A percentile compares a stretch with the other conserved stretches of the same genome.
These are phyloP conservation scores for Gallinago solitaria DNA, from an alignment of 2,797 vertebrate species.

Conservation along the genomic window DNA sequence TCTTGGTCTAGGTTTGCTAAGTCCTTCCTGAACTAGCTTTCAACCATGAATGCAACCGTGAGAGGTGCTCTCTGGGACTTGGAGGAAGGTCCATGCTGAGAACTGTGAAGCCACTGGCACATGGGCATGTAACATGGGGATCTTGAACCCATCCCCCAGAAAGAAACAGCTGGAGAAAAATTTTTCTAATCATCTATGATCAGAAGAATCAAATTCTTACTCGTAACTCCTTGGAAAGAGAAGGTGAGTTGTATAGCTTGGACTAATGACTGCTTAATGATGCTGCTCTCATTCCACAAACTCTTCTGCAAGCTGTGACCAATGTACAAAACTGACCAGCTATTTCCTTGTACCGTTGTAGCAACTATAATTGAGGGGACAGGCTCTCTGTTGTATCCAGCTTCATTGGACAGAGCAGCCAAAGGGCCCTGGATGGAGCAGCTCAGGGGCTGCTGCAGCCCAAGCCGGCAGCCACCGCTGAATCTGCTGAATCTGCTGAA, in stretches of 20 bases:
- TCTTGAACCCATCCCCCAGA: not conserved
- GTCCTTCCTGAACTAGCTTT: not conserved
- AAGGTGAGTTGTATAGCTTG: not conserved
- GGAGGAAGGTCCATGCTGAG: not conserved
- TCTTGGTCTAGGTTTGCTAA: not conserved
- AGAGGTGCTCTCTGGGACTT: not conserved
- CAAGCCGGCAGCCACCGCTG: not conserved
- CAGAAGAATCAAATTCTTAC: not conserved
- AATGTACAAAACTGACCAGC: not conserved
- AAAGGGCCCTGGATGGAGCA: rapidly evolving
- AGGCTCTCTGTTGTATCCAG: not conserved
- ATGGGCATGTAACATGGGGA: not conserved
- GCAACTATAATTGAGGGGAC: not conserved
- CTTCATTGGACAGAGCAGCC: not conserved
- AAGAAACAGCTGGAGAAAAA: not conserved
- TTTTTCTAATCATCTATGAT: not conserved
- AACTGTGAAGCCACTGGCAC: not conserved
- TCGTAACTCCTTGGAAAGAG: not conserved
- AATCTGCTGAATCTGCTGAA: not conserved
- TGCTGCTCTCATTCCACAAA: not conserved
- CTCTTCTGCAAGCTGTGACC: not conserved
- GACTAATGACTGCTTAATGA: rapidly evolving
- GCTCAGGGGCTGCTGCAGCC: not conserved
- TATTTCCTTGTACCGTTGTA: not conserved
- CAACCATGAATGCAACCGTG: not conserved